Base-by-base conservation (phyloP, 2,888 invertebrate genomes). In the Steinernema scapterisci region DNA sequence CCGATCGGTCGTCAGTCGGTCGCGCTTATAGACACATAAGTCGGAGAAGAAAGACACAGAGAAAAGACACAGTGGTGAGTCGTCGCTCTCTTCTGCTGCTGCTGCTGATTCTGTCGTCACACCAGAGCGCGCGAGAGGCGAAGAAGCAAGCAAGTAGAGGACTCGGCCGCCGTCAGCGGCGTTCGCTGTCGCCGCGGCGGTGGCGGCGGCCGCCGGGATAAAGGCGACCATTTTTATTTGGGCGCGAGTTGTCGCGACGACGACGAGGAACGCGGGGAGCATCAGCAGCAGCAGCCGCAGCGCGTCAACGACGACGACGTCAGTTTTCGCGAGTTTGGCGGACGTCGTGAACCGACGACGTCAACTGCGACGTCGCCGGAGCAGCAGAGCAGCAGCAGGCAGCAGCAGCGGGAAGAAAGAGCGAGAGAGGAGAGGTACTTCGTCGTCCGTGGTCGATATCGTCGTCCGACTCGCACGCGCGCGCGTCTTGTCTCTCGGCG, bases 401-500 rank as follows among this genome's bases (percentile, higher is more conserved):
- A 38, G 38, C 38, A 38, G 38, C 38, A 3, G 38, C 38, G 38
- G 38, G 9, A 38, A 38, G 38, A 38, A 38, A 38, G 38, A 38
- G 38, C 38, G 38, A 38, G 9, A 38, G 38, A 38, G 38, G 38
- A 38, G 38, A 38, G 38, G 38, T 38, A 38, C 38, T 38, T 38
- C 38, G 38, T 38, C 38, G 38, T 38, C 38, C 38, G 38, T 38
- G 38, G 38, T 38, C 52, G 19, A 19, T 23, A 52, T 23, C 52
- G 52, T 52, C 52, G 52, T 52, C 23, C 52, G 6, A 63, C 63
- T 31, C 63, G 38, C 63, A 63, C 63, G 63, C 63, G 63, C 54
- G 54, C 63, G 63, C 63, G 63, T 63, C 63, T 63, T 63, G 63
- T 63, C 31, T 63, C 63, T 48, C n/a, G 48, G 31, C 63, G 63